Evolutionary conservation across 2,888 invertebrate species (phyloP).

Genomic region (Liopterus haemorrhoidalis): DNA sequence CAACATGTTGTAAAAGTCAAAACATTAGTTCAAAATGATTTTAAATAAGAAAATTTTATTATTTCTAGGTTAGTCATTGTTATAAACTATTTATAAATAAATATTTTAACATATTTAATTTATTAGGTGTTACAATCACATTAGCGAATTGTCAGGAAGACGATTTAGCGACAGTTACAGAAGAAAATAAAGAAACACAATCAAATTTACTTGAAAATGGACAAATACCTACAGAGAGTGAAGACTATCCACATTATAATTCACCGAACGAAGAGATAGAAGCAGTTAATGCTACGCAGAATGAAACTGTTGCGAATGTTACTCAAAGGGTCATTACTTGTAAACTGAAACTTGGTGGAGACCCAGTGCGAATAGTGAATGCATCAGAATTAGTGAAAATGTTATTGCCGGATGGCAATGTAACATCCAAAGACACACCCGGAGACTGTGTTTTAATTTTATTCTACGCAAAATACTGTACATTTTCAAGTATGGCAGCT

Average conservation of each 20-base stretch:
- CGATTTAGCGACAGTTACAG: constrained; percentile 6
- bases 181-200: constrained; percentile 13
- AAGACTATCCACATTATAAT: constrained; percentile 27
- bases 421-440: constrained; percentile 57
- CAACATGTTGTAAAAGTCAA: no score
- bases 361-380: constrained; percentile 61
- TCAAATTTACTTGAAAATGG: constrained; percentile 15
- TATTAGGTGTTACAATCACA: constrained; percentile 8
- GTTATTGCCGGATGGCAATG: constrained; percentile 57
- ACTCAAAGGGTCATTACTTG: constrained; percentile 41
- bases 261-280: constrained; percentile 25
- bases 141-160: constrained; percentile 11
- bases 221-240: constrained; percentile 22
- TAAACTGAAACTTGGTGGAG: constrained; percentile 35
- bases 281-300: constrained; percentile 14
- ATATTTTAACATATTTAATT: no score
- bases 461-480: constrained; percentile 86
- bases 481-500: constrained; percentile 84
- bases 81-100: background rate
- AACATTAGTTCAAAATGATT: no score
- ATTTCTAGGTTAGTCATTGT: background rate
- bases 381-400: constrained; percentile 63
- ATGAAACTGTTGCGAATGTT: constrained; percentile 27
- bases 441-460: constrained; percentile 72
- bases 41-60: no score